These are phyloP conservation scores for Cebidichthys violaceus DNA, from an alignment of 2,113 vertebrate species.

Conservation along the genomic window DNA sequence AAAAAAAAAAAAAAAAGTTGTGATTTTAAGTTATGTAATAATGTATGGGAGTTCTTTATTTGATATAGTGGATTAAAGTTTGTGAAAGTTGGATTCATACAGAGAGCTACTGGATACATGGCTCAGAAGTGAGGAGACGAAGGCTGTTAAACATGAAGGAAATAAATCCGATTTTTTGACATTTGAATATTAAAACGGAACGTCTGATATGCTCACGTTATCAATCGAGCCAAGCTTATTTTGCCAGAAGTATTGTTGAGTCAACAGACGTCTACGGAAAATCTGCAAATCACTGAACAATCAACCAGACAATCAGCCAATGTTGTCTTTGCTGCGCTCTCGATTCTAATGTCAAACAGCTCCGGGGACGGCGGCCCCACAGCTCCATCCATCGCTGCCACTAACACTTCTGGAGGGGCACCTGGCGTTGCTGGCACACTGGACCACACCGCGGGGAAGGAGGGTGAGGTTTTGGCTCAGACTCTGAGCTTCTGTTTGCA, in stretches of 20 bases:
- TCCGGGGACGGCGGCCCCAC: constrained; percentile 57
- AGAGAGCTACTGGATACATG: not conserved
- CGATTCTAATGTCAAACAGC: constrained; percentile 68
- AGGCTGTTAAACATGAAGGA: constrained; percentile 1
- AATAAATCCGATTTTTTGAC: constrained; percentile 27
- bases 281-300: constrained; percentile 47
- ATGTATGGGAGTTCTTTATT: constrained; percentile 10
- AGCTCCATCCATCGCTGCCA: constrained; percentile 51
- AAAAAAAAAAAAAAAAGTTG: constrained; percentile 33
- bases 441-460: constrained; percentile 64
- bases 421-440: constrained; percentile 79
- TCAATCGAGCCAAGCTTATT: constrained; percentile 19
- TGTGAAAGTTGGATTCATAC: not conserved
- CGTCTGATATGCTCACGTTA: constrained; percentile 13
- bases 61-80: constrained; percentile 5
- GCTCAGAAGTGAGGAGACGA: not conserved
- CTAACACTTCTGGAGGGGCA: constrained; percentile 79
- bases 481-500: constrained; percentile 76
- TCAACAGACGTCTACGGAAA: constrained; percentile 50
- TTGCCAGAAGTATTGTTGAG: constrained; percentile 43
- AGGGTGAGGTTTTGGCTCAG: constrained; percentile 75
- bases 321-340: constrained; percentile 54
- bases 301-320: constrained; percentile 63
- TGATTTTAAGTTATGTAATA: constrained; percentile 6
- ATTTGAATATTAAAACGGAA: constrained; percentile 35